Conservation (phyloP, 1,140 invertebrate genomes). For the honey bee (Apis mellifera) region Amel_HAv3.1 CM009934.2:9648501-9649000, state of each 20-base stretch:
- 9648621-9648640: too few relatives aligned
- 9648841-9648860: slow-evolving; percentile 45
- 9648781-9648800: slow-evolving; percentile 55
- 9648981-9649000: too few relatives aligned
- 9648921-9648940: slow-evolving; percentile 47
- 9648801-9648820: slow-evolving; percentile 54
- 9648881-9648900: slow-evolving; percentile 50
- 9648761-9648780: slow-evolving; percentile 62
- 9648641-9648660: too few relatives aligned
- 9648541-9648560: too few relatives aligned
- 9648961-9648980: slow-evolving; percentile 29
- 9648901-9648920: slow-evolving; percentile 19
- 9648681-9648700: not conserved
- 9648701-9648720: slow-evolving; percentile 31
- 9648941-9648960: slow-evolving; percentile 27
- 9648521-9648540: too few relatives aligned
- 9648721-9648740: slow-evolving; percentile 68
- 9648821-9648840: slow-evolving; percentile 48
- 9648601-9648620: too few relatives aligned
- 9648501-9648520: too few relatives aligned
- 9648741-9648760: slow-evolving; percentile 67
- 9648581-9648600: too few relatives aligned
- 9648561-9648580: too few relatives aligned
- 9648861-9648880: slow-evolving; percentile 58
- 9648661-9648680: not conserved